A percentile compares a stretch with the other conserved stretches of the same genome.
phyloP scores from a whole-genome alignment of 2,113 vertebrate genomes.

The Ascaphus truei region DNA sequence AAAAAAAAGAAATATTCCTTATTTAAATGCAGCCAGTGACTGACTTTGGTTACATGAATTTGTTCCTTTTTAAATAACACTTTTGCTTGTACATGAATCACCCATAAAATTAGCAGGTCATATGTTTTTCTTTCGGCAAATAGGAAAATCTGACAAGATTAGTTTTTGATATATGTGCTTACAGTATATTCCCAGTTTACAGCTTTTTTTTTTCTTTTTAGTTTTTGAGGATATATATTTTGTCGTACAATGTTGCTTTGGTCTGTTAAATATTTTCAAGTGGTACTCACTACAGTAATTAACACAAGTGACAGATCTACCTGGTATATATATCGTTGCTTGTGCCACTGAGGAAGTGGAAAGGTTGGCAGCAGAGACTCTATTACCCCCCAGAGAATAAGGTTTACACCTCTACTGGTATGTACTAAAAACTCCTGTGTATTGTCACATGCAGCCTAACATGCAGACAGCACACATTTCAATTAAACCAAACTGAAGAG shows the following conservation, averaged over 20 bases:
- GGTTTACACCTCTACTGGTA: conserved; percentile 47
- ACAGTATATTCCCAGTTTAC: too few species aligned
- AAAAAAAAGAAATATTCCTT: too few species aligned
- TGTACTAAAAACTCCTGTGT: conserved; percentile 46
- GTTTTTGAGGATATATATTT: too few species aligned
- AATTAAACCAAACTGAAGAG: conserved; percentile 41
- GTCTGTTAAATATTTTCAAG: too few species aligned
- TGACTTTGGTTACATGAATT: not conserved
- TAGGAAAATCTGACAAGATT: not conserved
- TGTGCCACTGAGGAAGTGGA: not conserved
- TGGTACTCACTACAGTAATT: too few species aligned
- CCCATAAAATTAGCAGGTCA: not conserved
- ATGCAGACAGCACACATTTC: not conserved
- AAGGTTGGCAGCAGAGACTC: conserved; percentile 15
- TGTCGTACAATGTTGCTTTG: too few species aligned
- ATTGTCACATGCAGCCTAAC: conserved; percentile 40
- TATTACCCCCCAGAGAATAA: conserved; percentile 44
- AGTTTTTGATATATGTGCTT: too few species aligned
- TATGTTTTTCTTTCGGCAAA: not conserved
- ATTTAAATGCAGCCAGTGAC: too few species aligned
- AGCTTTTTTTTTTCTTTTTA: too few species aligned
- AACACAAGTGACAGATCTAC: too few species aligned
- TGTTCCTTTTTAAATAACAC: not conserved
- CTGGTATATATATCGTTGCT: too few species aligned
- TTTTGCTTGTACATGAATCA: not conserved